Conservation (phyloP, 2,113 vertebrate genomes). For the Lota lota region DNA sequence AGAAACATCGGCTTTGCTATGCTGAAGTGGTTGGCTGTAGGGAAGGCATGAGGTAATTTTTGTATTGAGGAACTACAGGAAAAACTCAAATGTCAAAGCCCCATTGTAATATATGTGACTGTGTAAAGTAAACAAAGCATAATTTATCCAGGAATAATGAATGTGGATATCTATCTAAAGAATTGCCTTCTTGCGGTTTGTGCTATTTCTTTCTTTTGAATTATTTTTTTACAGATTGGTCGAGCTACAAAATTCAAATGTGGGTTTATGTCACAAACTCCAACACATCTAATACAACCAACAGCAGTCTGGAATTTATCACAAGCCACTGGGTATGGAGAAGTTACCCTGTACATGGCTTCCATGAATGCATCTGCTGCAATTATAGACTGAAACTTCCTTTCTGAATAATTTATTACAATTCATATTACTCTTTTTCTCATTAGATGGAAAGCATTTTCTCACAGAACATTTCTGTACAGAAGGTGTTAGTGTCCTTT, state of each 20-base stretch:
- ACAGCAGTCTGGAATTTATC: conserved; percentile 19
- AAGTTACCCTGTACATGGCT: neutral
- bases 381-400: neutral
- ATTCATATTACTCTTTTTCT: conserved; percentile 12
- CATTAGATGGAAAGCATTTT: conserved; percentile 61
- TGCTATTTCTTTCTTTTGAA: neutral
- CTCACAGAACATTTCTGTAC: conserved; percentile 35
- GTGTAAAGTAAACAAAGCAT: too few species aligned
- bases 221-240: conserved; percentile 53
- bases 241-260: conserved; percentile 61
- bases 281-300: conserved; percentile 2
- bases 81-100: too few species aligned
- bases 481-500: conserved; percentile 40
- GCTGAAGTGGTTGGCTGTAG: too few species aligned
- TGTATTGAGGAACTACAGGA: too few species aligned
- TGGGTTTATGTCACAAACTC: neutral
- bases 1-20: too few species aligned
- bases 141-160: too few species aligned
- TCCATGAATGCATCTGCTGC: neutral
- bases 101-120: too few species aligned
- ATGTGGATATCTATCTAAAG: too few species aligned
- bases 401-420: neutral
- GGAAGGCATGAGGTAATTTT: too few species aligned
- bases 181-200: too few species aligned
- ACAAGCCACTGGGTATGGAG: conserved; percentile 61